A percentile compares a stretch with the other conserved stretches of the same genome.
Conservation (phyloP, 2,888 invertebrate genomes). For the Acrocyrtus sp. region DNA sequence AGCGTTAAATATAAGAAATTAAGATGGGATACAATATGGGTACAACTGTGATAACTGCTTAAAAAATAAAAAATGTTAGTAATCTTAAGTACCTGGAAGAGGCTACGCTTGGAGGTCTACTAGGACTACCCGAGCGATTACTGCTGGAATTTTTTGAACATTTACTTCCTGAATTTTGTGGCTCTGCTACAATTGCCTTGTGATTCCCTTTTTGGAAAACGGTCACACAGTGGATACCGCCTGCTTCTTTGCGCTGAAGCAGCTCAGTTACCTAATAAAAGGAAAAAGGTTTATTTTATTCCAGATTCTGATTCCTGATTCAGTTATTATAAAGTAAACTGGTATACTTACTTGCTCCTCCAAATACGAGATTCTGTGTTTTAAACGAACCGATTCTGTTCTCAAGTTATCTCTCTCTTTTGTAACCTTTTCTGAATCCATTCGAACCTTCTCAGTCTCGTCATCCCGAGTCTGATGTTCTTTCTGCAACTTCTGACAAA, state of each 20-base stretch:
- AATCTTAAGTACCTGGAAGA: conserved; percentile 58
- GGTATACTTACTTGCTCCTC: conserved; percentile 80
- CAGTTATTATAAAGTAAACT: too few species aligned
- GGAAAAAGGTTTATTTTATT: not conserved
- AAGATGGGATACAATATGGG: too few species aligned
- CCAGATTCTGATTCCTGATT: not conserved
- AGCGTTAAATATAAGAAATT: too few species aligned
- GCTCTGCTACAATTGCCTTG: conserved; percentile 62
- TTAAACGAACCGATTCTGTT: conserved; percentile 82
- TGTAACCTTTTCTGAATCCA: conserved; percentile 58
- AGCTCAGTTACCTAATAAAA: conserved; percentile 60
- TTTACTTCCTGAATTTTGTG: conserved; percentile 52
- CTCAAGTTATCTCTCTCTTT: conserved; percentile 68
- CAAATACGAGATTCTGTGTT: conserved; percentile 88
- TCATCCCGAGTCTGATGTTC: conserved; percentile 61
- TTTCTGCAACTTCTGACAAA: conserved; percentile 63
- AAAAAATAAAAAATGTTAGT: not conserved
- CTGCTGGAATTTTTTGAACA: conserved; percentile 47
- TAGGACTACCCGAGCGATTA: conserved; percentile 56
- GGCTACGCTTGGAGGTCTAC: conserved; percentile 61
- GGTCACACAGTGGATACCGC: conserved; percentile 53
- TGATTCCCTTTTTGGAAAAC: conserved; percentile 63
- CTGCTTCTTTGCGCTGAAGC: conserved; percentile 60
- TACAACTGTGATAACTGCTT: too few species aligned
- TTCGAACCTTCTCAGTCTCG: conserved; percentile 67